phyloP scores from a whole-genome alignment of 1,140 invertebrate genomes.

The Microplitis demolitor region DNA sequence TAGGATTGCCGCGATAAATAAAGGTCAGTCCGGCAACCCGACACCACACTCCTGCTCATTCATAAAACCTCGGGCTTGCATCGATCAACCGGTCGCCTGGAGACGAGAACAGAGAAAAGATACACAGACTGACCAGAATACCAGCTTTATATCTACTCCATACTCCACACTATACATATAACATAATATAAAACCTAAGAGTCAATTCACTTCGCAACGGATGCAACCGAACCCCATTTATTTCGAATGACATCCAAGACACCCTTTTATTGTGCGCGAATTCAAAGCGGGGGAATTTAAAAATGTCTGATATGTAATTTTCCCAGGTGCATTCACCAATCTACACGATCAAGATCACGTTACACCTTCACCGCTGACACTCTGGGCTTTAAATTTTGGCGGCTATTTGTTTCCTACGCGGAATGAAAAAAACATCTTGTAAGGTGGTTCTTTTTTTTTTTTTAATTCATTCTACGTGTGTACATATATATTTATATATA shows the following conservation, averaged over 20 bases:
- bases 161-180: neutral
- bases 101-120: neutral
- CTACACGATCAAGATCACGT: no score
- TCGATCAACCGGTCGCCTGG: conserved; percentile 17
- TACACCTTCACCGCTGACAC: no score
- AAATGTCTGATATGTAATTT: neutral
- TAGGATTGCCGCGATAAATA: neutral
- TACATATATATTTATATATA: no score
- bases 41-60: conserved; percentile 9
- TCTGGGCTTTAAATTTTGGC: no score
- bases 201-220: neutral
- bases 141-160: no score
- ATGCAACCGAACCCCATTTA: conserved; percentile 7
- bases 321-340: neutral
- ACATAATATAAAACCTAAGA: conserved; percentile 3
- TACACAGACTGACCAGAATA: neutral
- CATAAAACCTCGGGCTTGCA: conserved; percentile 15
- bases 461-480: no score
- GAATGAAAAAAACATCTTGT: no score
- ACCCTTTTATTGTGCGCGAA: neutral
- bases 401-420: no score
- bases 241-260: conserved; percentile 3
- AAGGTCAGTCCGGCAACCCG: conserved; percentile 8
- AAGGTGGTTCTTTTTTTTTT: no score
- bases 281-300: neutral